Percentiles rank a stretch among this genome's conserved stretches.
Evolutionary conservation across 2,797 vertebrate species (phyloP).

Genomic region (Brachymystax lenok): DNA sequence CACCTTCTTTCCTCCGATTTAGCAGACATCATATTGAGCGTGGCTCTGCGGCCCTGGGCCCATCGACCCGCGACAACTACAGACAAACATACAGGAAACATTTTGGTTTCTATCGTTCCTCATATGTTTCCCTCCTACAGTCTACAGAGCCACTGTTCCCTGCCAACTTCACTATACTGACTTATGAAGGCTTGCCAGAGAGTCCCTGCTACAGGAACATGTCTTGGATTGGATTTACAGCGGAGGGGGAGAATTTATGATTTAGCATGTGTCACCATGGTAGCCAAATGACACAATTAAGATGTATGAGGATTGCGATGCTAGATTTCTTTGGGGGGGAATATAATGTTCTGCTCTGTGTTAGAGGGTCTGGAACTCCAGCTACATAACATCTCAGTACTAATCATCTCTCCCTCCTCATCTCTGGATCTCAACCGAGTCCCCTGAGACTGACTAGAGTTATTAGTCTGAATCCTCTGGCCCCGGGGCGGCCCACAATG

Average conservation of each 20-base stretch:
- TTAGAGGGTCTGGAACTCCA: neutral
- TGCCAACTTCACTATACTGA: no score
- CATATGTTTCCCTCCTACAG: no score
- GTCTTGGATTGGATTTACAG: neutral
- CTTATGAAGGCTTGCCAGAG: no score
- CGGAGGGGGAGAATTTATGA: neutral
- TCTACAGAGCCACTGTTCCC: no score
- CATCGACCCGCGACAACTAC: constrained; percentile 15
- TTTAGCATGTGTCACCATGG: no score
- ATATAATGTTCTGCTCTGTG: constrained; percentile 6
- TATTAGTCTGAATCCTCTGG: constrained; percentile 77
- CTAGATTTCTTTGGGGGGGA: neutral
- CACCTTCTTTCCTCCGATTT: constrained; percentile 30
- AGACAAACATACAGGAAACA: constrained; percentile 23
- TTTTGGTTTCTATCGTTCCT: no score
- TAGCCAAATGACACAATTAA: neutral
- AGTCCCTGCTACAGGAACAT: no score
- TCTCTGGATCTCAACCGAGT: constrained; percentile 6
- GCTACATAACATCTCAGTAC: constrained; percentile 21
- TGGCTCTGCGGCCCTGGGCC: neutral
- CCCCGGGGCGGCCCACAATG: constrained; percentile 63
- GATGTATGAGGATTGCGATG: neutral
- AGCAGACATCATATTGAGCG: constrained; percentile 24
- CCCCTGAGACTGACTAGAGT: constrained; percentile 72
- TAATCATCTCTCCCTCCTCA: constrained; percentile 64